Percentiles rank a stretch among this genome's conserved stretches.
Evolutionary conservation across 2,113 vertebrate genomes (phyloP).

Genomic region (Pycnonotus jocosus): DNA sequence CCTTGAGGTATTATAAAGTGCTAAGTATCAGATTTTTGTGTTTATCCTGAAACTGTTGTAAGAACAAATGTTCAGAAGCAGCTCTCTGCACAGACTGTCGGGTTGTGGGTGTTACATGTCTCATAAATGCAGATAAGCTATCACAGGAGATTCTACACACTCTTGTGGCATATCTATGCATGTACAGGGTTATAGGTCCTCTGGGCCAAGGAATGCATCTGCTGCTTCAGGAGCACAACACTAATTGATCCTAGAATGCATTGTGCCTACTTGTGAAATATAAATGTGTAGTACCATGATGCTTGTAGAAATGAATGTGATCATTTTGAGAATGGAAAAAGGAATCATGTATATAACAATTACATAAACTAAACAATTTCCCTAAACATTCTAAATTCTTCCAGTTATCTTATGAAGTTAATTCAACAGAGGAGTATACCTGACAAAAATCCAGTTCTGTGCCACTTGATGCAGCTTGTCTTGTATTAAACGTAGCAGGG

Average conservation of each 20-base stretch:
- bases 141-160: background rate
- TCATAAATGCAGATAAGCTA: background rate
- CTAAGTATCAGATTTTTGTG: background rate
- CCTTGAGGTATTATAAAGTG: background rate
- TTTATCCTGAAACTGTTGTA: background rate
- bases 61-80: background rate
- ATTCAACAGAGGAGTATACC: background rate
- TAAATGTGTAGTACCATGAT: background rate
- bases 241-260: background rate
- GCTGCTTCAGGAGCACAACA: background rate
- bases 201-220: background rate
- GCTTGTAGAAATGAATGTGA: background rate
- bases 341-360: background rate
- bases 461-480: background rate
- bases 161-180: background rate
- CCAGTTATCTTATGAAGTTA: background rate
- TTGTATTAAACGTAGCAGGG: background rate
- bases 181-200: background rate
- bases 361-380: background rate
- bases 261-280: background rate
- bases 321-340: background rate
- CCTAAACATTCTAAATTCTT: background rate
- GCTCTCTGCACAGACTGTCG: background rate
- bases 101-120: background rate
- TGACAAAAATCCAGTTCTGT: background rate